Evolutionary conservation across 2,797 vertebrate species (phyloP), one percentile per base, ranked within the genome.

Genomic region (Urophycis tenuis): DNA sequence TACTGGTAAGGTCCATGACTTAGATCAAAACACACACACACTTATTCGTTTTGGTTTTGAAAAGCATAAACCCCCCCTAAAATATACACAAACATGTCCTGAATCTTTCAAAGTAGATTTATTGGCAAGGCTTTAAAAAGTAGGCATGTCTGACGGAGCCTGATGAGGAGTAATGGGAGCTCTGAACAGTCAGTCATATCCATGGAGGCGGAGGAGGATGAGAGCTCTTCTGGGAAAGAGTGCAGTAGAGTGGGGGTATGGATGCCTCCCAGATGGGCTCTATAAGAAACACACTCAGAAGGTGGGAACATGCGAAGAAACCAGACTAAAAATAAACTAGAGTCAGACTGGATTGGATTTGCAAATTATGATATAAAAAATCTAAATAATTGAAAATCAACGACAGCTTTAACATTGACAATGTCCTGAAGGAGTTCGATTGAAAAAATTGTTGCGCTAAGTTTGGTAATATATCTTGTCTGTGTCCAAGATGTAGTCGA

Each of bases 141-240:
- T n/a, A 32, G 80, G 78, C 72, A 72, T n/a, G 76, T 73, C 83
- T 36, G 32, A 64, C n/a, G 22, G 69, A 14, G 45, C 39, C 72
- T 79, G 78, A 84, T 82, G 75, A 81, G 81, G 67, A 76, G 77
- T 80, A 77, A 87, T 75, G 70, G 79, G 79, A 87, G 8, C 33
- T 81, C 45, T 64, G 3, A 34, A n/a, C 5, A 22, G 19, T 19
- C 15, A 6, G 25, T 25, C 12, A 77, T 36, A 53, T 25, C 64
- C 64, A 30, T 8, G 8, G 25, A 14, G 64, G 2, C 11, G 29
- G 17, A 25, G 7, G n/a, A 10, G 64, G 64, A 69, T 3, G 25
- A 69, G n/a, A 30, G 22, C 64, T 69, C n/a, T 53, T 53, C 4
- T 53, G 29, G 64, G 64, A 69, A 69, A 30, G 64, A 11, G 8